Evolutionary conservation across 2,113 vertebrate genomes (phyloP).

Genomic region (Rhabdomys dilectus): DNA sequence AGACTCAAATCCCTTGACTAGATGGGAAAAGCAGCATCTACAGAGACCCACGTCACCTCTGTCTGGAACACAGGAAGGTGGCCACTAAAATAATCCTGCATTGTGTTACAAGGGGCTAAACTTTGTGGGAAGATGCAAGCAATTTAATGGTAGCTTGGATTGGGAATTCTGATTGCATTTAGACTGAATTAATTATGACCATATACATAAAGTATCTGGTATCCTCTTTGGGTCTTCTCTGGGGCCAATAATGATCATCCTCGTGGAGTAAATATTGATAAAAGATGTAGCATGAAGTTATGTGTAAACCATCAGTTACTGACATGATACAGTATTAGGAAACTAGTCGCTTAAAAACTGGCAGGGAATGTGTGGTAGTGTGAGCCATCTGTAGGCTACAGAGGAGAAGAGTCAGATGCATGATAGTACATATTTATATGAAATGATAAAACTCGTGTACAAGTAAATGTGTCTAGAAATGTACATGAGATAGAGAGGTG

Average conservation of each 20-base stretch:
- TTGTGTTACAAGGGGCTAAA: background rate
- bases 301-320: background rate
- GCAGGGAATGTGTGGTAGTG: background rate
- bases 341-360: background rate
- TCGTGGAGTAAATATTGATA: background rate
- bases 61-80: background rate
- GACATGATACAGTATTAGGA: background rate
- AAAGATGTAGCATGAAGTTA: background rate
- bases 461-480: background rate
- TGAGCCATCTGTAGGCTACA: background rate
- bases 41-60: background rate
- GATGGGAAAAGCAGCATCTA: background rate
- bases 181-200: background rate
- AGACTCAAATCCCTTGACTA: background rate
- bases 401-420: background rate
- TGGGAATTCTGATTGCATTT: background rate
- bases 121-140: no score
- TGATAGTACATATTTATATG: background rate
- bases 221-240: background rate
- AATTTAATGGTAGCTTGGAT: background rate
- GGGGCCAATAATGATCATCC: background rate
- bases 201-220: background rate
- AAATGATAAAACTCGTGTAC: background rate
- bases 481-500: accelerated
- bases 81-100: background rate